Evolutionary conservation across 2,797 vertebrate genomes (phyloP).

Genomic region (Halcyon leucocephala): DNA sequence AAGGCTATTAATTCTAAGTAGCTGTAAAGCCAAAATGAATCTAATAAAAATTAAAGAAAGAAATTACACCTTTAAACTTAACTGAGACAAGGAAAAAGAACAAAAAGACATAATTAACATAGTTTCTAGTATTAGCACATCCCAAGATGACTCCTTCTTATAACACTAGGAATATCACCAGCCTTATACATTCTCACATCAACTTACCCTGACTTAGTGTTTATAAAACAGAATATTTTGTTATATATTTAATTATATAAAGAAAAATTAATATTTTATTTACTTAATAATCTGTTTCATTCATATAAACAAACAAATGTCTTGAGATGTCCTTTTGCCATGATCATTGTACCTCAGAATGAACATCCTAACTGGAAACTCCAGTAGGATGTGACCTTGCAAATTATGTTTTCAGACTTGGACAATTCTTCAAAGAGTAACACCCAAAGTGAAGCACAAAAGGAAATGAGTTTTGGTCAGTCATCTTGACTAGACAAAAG

Average conservation of each 20-base stretch:
- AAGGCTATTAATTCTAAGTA: neutral
- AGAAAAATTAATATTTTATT: neutral
- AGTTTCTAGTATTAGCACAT: neutral
- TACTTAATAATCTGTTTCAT: neutral
- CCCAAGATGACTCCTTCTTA: neutral
- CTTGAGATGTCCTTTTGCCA: neutral
- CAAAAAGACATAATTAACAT: neutral
- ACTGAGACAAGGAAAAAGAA: neutral
- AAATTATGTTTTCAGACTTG: conserved; percentile 31
- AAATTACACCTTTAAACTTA: neutral
- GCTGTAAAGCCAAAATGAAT: neutral
- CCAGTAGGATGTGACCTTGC: neutral
- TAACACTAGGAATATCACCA: neutral
- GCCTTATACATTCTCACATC: neutral
- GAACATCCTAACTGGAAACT: conserved; percentile 18
- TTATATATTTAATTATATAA: neutral
- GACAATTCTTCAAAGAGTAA: conserved; percentile 13
- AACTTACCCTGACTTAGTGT: neutral
- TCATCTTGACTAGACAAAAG: neutral
- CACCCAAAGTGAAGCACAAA: neutral
- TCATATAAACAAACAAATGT: neutral
- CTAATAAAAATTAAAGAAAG: neutral
- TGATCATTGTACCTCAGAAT: neutral
- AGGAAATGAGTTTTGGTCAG: neutral
- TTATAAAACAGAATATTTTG: neutral